Evolutionary conservation across 2,888 invertebrate genomes (phyloP).

Genomic region (Tolmerus cingulatus): DNA sequence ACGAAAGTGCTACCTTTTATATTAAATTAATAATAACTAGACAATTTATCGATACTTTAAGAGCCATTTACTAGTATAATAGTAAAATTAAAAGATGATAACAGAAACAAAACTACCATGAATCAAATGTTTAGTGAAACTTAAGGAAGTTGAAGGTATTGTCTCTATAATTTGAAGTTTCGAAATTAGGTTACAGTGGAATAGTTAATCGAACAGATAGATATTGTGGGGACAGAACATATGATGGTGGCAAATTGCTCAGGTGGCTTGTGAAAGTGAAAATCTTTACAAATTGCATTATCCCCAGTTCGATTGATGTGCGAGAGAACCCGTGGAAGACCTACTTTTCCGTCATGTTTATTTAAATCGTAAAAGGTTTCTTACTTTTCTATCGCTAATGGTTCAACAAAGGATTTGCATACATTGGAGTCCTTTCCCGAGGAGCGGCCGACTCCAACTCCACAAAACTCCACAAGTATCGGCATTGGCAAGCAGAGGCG

Average conservation of each 20-base stretch:
- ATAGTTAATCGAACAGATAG: not conserved
- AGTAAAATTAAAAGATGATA: no score
- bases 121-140: no score
- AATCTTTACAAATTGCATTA: conserved; percentile 30
- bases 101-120: no score
- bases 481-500: not conserved
- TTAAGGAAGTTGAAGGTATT: not conserved
- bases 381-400: conserved; percentile 23
- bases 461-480: conserved; percentile 18
- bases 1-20: no score
- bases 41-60: no score
- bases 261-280: not conserved
- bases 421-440: not conserved
- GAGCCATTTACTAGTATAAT: no score
- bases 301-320: not conserved
- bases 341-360: conserved; percentile 35
- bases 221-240: not conserved
- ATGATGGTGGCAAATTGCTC: not conserved
- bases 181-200: not conserved
- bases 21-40: no score
- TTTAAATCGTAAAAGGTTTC: conserved; percentile 37
- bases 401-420: conserved; percentile 40
- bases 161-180: not conserved
- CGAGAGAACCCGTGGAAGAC: not conserved
- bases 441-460: not conserved